Evolutionary conservation across 2,113 vertebrate genomes (phyloP).

Genomic region (Oreocharis arfaki): DNA sequence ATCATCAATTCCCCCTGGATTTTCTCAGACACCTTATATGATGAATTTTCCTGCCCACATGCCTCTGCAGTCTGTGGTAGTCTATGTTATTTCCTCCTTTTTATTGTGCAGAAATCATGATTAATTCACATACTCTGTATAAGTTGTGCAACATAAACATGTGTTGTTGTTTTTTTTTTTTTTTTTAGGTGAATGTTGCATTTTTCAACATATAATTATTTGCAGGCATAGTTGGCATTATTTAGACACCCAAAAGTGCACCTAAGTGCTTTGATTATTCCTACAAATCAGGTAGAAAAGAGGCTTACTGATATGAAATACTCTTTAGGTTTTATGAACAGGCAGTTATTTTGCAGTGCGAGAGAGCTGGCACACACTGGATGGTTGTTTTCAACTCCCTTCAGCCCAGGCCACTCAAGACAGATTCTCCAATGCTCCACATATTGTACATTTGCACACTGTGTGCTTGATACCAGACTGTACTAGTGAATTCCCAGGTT

Average conservation of each 20-base stretch:
- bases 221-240: not conserved
- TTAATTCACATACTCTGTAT: not conserved
- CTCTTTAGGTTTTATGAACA: not conserved
- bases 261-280: not conserved
- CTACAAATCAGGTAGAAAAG: not conserved
- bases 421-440: not conserved
- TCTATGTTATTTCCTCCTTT: not conserved
- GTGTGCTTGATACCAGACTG: not conserved
- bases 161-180: not conserved
- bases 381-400: not conserved
- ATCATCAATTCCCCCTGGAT: conserved; percentile 25
- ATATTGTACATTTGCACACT: not conserved
- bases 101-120: not conserved
- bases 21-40: conserved; percentile 1
- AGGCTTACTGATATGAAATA: not conserved
- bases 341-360: not conserved
- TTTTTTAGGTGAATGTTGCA: not conserved
- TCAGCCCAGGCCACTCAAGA: not conserved
- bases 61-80: not conserved
- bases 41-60: conserved; percentile 8
- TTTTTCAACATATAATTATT: not conserved
- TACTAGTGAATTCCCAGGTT: not conserved
- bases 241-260: not conserved
- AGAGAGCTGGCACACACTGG: not conserved
- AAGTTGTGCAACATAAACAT: not conserved